Evolutionary conservation across 2,113 vertebrate species (phyloP), one percentile per base, ranked within the genome.

Genomic region (Carollia perspicillata): DNA sequence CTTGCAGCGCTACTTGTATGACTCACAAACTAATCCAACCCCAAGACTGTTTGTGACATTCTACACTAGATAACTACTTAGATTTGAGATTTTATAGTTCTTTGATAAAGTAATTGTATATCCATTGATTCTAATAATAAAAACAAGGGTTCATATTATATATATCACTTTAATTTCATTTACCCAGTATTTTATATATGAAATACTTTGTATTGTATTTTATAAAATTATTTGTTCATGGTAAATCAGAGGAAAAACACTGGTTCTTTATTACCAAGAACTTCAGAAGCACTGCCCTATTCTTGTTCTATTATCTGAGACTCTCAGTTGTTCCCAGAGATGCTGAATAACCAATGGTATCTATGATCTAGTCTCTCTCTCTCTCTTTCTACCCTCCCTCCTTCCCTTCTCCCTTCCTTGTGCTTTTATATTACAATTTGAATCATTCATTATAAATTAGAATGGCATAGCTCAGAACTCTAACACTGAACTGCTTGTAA

Each of bases 11-110:
- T n/a, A 51, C 4, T 28, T 22, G 55, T 35, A 8, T 63, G 0
- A 5, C 26, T 22, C 20, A n/a, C 0, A 0, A 37, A 58, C n/a
- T 71, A 51, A 71, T 13, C 1, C 16, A 42, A 9, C 49, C 0
- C 51, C 26, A 33, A 85, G 30, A 85, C 7, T 12, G 23, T 81
- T 40, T 30, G 42, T 49, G 47, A 71, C 6, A 30, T 12, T 42
- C 42, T 20, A 17, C 16, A 53, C 8, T 40, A 51, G 8, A 42
- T 90, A 35, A 77, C 37, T 65, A 22, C 5, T 63, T 79, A 35
- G 42, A 35, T 28, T 69, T 69, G 9, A 84, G 84, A 78, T 49
- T 28, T 47, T 33, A n/a, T 60, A 51, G 7, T 33, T 63, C 71
- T 30, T 60, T 78, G 3, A 68, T 26, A 51, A 33, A 74, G 13